Conservation (phyloP, 2,113 vertebrate species). For the Mohoua ochrocephala region DNA sequence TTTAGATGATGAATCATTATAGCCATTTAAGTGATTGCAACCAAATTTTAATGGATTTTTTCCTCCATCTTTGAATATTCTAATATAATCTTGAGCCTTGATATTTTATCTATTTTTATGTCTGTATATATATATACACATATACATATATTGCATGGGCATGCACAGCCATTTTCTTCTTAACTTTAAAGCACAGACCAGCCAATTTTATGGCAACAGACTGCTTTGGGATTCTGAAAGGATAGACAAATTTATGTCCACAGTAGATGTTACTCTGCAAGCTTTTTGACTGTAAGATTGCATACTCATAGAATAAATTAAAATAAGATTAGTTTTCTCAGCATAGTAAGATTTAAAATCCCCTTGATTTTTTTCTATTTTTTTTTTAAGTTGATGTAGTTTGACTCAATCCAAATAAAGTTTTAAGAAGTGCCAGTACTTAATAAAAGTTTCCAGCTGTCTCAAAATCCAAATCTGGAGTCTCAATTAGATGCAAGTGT, state of each 20-base stretch:
- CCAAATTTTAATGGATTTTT: neutral
- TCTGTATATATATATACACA: neutral
- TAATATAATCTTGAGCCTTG: neutral
- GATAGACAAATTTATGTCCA: neutral
- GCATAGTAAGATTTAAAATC: neutral
- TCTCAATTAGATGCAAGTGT: slow-evolving; percentile 7
- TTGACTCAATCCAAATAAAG: slow-evolving; percentile 23
- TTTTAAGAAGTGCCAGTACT: slow-evolving; percentile 50
- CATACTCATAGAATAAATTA: neutral
- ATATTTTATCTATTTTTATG: neutral
- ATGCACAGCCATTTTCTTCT: neutral
- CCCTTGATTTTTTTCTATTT: neutral
- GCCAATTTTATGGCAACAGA: neutral
- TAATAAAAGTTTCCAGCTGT: slow-evolving; percentile 62
- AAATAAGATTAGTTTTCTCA: neutral
- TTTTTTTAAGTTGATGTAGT: neutral
- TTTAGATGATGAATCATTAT: neutral
- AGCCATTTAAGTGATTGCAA: neutral
- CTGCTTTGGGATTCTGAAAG: neutral
- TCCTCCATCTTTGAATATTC: neutral
- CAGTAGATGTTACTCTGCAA: neutral
- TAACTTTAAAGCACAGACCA: neutral
- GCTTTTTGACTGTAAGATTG: neutral
- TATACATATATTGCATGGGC: neutral
- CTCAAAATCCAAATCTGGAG: slow-evolving; percentile 28